phyloP scores from a whole-genome alignment of 2,113 vertebrate genomes.

The Peucedramus taeniatus region DNA sequence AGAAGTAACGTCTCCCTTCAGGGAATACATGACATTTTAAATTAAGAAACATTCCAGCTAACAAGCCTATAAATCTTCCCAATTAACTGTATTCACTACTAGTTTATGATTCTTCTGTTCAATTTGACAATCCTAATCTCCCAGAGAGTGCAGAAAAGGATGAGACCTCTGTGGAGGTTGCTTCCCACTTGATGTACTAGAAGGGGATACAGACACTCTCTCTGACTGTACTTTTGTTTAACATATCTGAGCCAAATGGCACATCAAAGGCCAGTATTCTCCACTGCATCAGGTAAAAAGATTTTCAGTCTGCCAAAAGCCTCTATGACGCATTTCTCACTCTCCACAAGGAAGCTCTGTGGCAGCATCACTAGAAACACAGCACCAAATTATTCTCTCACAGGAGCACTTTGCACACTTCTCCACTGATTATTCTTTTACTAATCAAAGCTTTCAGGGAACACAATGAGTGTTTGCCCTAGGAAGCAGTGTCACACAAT shows the following conservation, averaged over 20 bases:
- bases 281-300: background rate
- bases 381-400: background rate
- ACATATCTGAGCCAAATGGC: background rate
- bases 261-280: background rate
- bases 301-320: background rate
- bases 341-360: background rate
- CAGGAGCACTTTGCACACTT: background rate
- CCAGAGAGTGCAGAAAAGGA: background rate
- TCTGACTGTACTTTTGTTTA: constrained; percentile 10
- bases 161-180: background rate
- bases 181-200: background rate
- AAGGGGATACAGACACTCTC: background rate
- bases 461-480: background rate
- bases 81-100: constrained; percentile 62
- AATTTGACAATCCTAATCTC: constrained; percentile 51
- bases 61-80: constrained; percentile 69
- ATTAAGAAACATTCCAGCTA: constrained; percentile 63
- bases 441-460: background rate
- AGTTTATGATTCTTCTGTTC: constrained; percentile 60
- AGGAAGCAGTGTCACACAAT: background rate
- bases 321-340: background rate
- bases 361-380: background rate
- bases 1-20: constrained; percentile 45
- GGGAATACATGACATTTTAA: constrained; percentile 65
- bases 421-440: background rate